phyloP scores from a whole-genome alignment of 2,113 vertebrate genomes.

The Sinocyclocheilus grahami region DNA sequence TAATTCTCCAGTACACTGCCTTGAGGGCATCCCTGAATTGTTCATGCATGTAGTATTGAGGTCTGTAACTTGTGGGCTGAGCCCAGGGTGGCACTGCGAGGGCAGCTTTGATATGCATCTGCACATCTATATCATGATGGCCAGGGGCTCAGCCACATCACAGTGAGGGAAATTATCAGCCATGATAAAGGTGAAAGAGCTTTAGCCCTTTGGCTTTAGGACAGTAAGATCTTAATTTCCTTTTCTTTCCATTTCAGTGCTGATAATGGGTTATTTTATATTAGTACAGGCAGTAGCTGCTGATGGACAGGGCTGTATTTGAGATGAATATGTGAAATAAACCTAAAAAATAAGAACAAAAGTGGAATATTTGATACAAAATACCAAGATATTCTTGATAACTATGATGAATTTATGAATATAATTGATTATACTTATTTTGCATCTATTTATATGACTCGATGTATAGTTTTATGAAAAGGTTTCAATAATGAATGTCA shows the following conservation, averaged over 20 bases:
- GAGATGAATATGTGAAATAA: not conserved
- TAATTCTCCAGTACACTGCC: not conserved
- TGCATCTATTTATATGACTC: not conserved
- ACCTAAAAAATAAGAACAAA: not conserved
- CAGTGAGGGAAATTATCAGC: not conserved
- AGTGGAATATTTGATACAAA: not conserved
- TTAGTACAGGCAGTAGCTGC: not conserved
- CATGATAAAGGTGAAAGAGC: constrained; percentile 17
- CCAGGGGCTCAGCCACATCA: constrained; percentile 21
- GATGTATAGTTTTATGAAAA: not conserved
- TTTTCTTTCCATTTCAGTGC: constrained; percentile 5
- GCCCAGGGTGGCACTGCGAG: constrained; percentile 7
- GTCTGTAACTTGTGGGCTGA: constrained; percentile 5
- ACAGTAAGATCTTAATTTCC: not conserved
- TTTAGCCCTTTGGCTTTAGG: not conserved
- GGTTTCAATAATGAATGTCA: not conserved
- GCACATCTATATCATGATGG: constrained; percentile 15
- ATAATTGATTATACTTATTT: not conserved
- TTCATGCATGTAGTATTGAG: not conserved
- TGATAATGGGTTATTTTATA: not conserved
- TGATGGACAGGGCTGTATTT: not conserved
- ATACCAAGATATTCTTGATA: not conserved
- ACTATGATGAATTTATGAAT: not conserved
- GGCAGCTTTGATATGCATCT: not conserved
- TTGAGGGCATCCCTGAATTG: not conserved